Conservation (phyloP, 1,140 invertebrate species). For the Coenobita brevimanus region DNA sequence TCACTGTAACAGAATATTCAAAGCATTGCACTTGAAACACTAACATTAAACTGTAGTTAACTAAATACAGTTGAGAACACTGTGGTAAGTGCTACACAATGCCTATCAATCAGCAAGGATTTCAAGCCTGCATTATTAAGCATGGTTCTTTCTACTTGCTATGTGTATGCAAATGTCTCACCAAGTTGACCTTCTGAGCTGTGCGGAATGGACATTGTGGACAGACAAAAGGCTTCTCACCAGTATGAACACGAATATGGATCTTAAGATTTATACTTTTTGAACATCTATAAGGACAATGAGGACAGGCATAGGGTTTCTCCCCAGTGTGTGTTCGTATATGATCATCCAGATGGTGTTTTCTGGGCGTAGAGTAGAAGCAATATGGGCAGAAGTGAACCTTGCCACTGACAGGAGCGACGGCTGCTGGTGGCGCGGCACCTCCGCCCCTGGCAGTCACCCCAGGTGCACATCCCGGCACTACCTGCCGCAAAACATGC, state of each 20-base stretch:
- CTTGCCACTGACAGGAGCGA: constrained; percentile 14
- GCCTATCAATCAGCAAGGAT: too few relatives aligned
- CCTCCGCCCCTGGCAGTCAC: not conserved
- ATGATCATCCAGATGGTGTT: constrained; percentile 25
- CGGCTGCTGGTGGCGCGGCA: not conserved
- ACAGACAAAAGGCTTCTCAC: constrained; percentile 20
- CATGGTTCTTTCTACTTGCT: constrained; percentile 27
- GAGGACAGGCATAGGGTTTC: constrained; percentile 27
- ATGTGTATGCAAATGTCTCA: constrained; percentile 17
- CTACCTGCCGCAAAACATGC: constrained; percentile 32
- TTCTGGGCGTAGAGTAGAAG: constrained; percentile 23
- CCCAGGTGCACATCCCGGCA: not conserved
- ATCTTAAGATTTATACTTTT: constrained; percentile 32
- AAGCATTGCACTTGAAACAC: too few relatives aligned
- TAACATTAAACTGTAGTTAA: too few relatives aligned
- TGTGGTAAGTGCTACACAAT: too few relatives aligned
- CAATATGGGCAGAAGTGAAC: constrained; percentile 14
- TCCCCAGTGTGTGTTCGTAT: constrained; percentile 36
- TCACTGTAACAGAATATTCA: too few relatives aligned
- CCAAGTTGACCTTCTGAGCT: constrained; percentile 24
- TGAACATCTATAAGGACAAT: constrained; percentile 32
- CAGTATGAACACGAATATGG: constrained; percentile 21
- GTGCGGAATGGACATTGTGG: constrained; percentile 17
- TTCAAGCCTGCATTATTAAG: too few relatives aligned
- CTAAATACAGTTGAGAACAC: too few relatives aligned